Evolutionary conservation across 2,888 invertebrate genomes (phyloP).

Genomic region (Galerucella nymphaeae): DNA sequence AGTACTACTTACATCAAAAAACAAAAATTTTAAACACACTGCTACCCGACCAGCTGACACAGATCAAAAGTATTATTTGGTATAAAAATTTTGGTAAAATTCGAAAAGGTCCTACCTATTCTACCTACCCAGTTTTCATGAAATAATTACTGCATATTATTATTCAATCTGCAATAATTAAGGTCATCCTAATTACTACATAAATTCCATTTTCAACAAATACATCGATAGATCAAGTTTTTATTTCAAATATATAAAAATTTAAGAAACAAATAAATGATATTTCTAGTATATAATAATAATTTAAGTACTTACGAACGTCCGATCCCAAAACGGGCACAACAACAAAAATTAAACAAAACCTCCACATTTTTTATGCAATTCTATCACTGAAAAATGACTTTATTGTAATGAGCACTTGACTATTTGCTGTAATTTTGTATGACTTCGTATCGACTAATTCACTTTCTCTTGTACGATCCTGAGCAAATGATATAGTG

Average conservation of each 20-base stretch:
- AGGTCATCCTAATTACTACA: no score
- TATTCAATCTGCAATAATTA: no score
- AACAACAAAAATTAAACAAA: constrained; percentile 29
- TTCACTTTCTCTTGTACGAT: constrained; percentile 39
- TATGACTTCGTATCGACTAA: constrained; percentile 41
- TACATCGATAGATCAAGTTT: no score
- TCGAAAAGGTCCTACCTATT: no score
- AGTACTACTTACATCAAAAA: no score
- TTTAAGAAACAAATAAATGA: neutral
- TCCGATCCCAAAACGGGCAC: constrained; percentile 29
- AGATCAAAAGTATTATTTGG: no score
- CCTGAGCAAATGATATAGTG: constrained; percentile 26
- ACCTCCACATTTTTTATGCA: constrained; percentile 30
- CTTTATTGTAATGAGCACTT: constrained; percentile 30
- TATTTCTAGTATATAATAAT: neutral
- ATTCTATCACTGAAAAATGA: neutral
- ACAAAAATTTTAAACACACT: no score
- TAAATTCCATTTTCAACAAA: no score
- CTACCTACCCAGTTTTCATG: no score
- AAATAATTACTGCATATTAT: no score
- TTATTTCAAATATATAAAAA: neutral
- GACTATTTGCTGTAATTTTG: constrained; percentile 53
- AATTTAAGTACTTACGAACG: constrained; percentile 32
- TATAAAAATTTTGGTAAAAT: no score
- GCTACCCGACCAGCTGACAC: no score